Evolutionary conservation across 53 echinoderm and acorn worm species (phyloP).

Genomic region (Patiria pectinifera): DNA sequence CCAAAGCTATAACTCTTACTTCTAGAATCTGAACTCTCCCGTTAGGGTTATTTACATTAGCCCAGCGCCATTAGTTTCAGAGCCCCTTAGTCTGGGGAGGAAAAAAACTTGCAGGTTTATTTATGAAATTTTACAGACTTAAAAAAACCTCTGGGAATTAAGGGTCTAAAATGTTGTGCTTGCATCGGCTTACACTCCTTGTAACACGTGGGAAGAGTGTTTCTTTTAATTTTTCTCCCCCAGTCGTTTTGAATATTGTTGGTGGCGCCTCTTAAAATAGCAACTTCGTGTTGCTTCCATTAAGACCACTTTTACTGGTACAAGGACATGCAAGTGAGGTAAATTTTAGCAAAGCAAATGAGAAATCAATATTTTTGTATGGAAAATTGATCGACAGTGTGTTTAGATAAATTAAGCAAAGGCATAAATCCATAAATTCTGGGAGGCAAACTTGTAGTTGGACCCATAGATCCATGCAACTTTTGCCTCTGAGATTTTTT

Average conservation of each 20-base stretch:
- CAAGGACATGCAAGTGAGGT: no score
- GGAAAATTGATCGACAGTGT: no score
- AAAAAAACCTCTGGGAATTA: not conserved
- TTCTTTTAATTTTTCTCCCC: not conserved
- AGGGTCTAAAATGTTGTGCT: not conserved
- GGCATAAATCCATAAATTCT: no score
- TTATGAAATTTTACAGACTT: constrained; percentile 15
- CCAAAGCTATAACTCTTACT: constrained; percentile 19
- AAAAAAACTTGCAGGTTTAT: not conserved
- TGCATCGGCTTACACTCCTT: not conserved
- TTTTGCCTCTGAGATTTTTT: no score
- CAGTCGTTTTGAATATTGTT: not conserved
- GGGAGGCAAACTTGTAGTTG: no score
- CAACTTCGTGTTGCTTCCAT: not conserved
- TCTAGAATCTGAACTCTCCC: not conserved
- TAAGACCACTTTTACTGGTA: no score
- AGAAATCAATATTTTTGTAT: no score
- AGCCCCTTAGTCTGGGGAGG: not conserved
- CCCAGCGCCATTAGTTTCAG: not conserved
- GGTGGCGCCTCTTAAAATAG: not conserved
- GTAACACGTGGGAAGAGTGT: not conserved
- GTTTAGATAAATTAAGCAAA: no score
- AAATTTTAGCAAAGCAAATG: no score
- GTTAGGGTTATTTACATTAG: constrained; percentile 3
- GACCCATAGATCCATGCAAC: no score